Base-by-base conservation (phyloP, 2,797 vertebrate genomes). In the Gephyroberyx darwinii region DNA sequence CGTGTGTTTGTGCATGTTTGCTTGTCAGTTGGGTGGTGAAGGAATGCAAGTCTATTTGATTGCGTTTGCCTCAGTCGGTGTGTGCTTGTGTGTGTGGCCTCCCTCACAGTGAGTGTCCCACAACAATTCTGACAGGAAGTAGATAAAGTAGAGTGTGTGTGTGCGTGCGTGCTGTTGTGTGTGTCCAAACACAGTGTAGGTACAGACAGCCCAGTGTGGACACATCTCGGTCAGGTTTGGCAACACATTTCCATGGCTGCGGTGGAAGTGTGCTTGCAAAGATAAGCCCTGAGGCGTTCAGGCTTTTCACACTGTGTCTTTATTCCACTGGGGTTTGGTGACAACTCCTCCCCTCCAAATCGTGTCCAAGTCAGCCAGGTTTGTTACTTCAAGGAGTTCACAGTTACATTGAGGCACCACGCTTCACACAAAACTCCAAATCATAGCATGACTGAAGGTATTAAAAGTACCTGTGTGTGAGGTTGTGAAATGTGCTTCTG, bases 41-140 rank as follows among this genome's bases (percentile, higher is more conserved):
- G 50, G 33, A 59, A 22, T 78, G 37, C 14, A 52, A 81, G 65
- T 75, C 69, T 73, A n/a, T 79, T 66, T 39, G 55, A 26, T 26
- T 26, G 26, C 2, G 26, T 26, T 26, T 26, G 26, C 26, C 26
- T 75, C 72, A 48, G 56, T 56, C 54, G 54, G 71, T 80, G 78
- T 66, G 57, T 62, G 62, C 45, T 50, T 60, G 26, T 48, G 64
- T 77, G 77, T 31, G 35, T 55, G 45, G 5, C 43, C 33, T 19
- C 41, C 30, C 26, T 74, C 64, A 52, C 52, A 60, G 60, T 61
- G 70, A 80, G 81, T 66, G 83, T 87, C 83, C 78, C 78, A 84
- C 83, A 78, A 69, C 74, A 84, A 47, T 81, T 84, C 84, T 65
- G 83, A 86, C 78, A 88, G 80, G 31, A 55, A 81, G 76, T 74